These are phyloP conservation scores for Rhyacichthys aspro DNA, from an alignment of 2,797 vertebrate genomes.

Conservation along the genomic window DNA sequence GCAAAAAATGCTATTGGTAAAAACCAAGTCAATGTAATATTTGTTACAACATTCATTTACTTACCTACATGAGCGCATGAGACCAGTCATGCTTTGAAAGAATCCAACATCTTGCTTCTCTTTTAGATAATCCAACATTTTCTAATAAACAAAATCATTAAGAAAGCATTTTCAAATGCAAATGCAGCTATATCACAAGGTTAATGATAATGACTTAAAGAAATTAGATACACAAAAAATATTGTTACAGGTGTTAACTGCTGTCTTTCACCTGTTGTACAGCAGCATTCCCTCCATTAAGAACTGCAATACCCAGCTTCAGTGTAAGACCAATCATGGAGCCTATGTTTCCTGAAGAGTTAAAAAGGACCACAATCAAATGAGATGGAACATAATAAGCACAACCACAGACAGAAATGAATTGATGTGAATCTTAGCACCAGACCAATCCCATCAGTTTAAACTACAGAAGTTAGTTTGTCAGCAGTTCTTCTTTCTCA, in stretches of 20 bases:
- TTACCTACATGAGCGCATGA: slow-evolving; percentile 94
- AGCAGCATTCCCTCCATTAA: slow-evolving; percentile 91
- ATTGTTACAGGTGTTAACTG: too few species aligned
- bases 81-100: slow-evolving; percentile 91
- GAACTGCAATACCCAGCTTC: slow-evolving; percentile 91
- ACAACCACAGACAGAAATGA: not conserved
- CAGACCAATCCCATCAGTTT: too few species aligned
- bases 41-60: slow-evolving; percentile 17
- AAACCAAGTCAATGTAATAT: slow-evolving; percentile 25
- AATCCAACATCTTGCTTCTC: slow-evolving; percentile 92
- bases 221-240: too few species aligned
- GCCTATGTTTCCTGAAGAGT: slow-evolving; percentile 84
- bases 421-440: not conserved
- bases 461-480: not conserved
- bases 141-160: slow-evolving; percentile 76
- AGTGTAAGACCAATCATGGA: slow-evolving; percentile 89
- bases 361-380: slow-evolving; percentile 35
- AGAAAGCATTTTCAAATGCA: slow-evolving; percentile 41
- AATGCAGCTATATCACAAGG: not conserved
- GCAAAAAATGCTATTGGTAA: too few species aligned
- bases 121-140: slow-evolving; percentile 95
- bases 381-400: slow-evolving; percentile 1
- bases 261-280: slow-evolving; percentile 89
- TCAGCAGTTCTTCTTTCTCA: slow-evolving; percentile 44
- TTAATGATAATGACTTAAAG: too few species aligned